phyloP scores from a whole-genome alignment of 1,140 invertebrate genomes.

The Ptiloglossa arizonensis region DNA sequence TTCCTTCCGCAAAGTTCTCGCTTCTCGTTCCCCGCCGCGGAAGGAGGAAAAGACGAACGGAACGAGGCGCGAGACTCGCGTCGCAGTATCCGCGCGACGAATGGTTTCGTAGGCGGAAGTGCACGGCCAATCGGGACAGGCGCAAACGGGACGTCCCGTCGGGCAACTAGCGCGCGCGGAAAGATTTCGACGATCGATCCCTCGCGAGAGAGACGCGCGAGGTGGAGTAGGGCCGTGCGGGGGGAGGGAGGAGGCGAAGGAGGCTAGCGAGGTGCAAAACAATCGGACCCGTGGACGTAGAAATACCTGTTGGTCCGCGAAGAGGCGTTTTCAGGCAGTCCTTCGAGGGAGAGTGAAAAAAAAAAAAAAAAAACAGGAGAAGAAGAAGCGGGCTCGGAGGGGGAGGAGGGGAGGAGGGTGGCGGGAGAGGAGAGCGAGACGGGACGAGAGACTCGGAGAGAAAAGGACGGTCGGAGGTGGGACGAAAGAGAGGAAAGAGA shows the following conservation, averaged over 20 bases:
- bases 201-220: too few relatives aligned
- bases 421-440: background rate
- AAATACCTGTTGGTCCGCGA: conserved; percentile 48
- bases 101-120: background rate
- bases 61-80: background rate
- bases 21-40: background rate
- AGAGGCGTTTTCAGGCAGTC: conserved; percentile 44
- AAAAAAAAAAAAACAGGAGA: background rate
- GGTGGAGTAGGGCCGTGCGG: background rate
- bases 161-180: too few relatives aligned
- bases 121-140: background rate
- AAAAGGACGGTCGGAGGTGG: conserved; percentile 28
- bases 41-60: background rate
- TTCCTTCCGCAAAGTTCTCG: background rate
- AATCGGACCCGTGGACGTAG: conserved; percentile 17
- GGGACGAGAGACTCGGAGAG: too few relatives aligned
- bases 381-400: background rate
- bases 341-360: conserved; percentile 1
- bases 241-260: background rate
- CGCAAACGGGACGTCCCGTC: background rate
- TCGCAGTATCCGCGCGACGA: too few relatives aligned
- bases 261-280: conserved; percentile 32
- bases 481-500: conserved; percentile 43
- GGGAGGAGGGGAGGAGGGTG: background rate
- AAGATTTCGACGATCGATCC: background rate